Percentiles rank a stretch among this genome's conserved stretches.
Evolutionary conservation across 2,113 vertebrate genomes (phyloP).

Genomic region (Myrmecophaga tridactyla): DNA sequence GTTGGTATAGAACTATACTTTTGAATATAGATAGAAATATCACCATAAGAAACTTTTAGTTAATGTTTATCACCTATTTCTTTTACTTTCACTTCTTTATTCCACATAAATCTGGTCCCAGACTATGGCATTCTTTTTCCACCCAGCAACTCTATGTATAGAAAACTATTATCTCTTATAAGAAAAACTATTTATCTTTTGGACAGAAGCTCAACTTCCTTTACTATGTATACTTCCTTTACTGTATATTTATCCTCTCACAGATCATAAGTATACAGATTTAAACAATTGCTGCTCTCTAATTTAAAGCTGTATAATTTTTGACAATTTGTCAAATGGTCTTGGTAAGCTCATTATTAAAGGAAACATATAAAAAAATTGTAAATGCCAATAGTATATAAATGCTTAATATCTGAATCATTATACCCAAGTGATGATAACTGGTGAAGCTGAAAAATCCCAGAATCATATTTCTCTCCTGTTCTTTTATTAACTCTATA

Average conservation of each 20-base stretch:
- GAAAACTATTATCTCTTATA: no score
- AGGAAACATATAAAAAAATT: neutral
- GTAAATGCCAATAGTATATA: neutral
- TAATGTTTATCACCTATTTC: neutral
- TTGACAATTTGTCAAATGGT: neutral
- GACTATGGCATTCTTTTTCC: neutral
- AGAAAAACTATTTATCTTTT: neutral
- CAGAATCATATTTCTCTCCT: neutral
- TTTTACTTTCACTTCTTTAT: neutral
- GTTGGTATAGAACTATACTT: neutral
- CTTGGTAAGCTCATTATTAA: neutral
- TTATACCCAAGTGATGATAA: neutral
- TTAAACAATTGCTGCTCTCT: neutral
- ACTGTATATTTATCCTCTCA: neutral
- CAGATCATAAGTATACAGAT: neutral
- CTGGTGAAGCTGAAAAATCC: neutral
- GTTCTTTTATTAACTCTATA: neutral
- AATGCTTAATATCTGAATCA: neutral
- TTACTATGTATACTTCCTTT: no score
- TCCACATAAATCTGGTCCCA: neutral
- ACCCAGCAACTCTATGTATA: no score
- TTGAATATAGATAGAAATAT: neutral
- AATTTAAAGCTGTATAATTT: neutral
- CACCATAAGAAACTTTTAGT: neutral
- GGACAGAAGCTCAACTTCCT: neutral